Conservation (phyloP, 2,113 vertebrate genomes). For the Prionailurus bengalensis region DNA sequence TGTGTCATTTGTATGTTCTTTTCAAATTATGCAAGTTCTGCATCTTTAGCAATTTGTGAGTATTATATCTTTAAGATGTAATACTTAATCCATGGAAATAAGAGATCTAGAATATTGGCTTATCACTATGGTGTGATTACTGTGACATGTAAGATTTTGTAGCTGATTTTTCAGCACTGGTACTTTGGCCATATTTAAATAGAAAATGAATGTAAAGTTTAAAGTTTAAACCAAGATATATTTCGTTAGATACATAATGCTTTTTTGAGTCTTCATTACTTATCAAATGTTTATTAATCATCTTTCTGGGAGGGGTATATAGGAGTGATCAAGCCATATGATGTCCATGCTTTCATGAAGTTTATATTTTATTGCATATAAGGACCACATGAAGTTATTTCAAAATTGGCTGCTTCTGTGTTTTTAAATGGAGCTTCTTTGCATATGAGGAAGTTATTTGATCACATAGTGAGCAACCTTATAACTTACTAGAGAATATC, state of each 20-base stretch:
- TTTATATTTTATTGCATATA: background rate
- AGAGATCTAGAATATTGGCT: background rate
- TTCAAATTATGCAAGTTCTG: conserved; percentile 35
- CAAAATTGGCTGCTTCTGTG: background rate
- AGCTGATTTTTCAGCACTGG: background rate
- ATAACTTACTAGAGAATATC: background rate
- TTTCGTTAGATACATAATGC: conserved; percentile 8
- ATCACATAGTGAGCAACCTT: background rate
- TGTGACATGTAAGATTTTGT: background rate
- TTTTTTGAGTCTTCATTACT: conserved; percentile 14
- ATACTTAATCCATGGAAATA: background rate
- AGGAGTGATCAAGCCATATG: background rate
- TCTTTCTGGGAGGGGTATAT: background rate
- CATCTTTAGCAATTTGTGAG: conserved; percentile 39
- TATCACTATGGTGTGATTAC: background rate
- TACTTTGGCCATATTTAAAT: conserved; percentile 29
- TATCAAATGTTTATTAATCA: background rate
- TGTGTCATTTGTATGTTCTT: conserved; percentile 28
- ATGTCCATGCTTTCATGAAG: background rate
- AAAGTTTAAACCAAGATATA: conserved; percentile 42
- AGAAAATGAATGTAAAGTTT: background rate
- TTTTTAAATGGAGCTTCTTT: conserved; percentile 52
- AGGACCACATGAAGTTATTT: background rate
- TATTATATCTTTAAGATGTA: background rate
- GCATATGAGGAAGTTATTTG: conserved; percentile 19